Conservation (phyloP, 2,797 vertebrate species). For the Antrozous pallidus region DNA sequence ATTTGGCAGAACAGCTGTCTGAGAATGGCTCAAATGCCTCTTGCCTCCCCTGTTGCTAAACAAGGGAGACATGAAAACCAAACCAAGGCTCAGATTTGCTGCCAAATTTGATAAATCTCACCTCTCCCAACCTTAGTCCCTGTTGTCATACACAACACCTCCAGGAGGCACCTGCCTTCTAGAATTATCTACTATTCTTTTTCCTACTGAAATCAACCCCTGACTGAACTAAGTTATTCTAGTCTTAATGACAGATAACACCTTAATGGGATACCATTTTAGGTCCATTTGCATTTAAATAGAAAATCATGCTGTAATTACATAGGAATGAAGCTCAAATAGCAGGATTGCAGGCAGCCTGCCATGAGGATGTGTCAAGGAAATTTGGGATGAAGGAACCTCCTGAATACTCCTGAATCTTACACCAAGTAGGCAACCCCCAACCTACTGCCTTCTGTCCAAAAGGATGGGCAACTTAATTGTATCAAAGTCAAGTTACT, state of each 20-base stretch:
- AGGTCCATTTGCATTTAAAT: slow-evolving; percentile 65
- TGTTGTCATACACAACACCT: neutral
- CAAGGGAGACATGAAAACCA: neutral
- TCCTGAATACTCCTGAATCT: neutral
- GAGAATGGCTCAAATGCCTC: neutral
- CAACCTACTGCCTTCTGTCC: neutral
- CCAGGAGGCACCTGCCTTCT: neutral
- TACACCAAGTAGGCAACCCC: neutral
- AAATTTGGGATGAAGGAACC: neutral
- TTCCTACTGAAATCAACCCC: neutral
- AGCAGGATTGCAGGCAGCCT: neutral
- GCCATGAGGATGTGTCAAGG: neutral
- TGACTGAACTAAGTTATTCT: neutral
- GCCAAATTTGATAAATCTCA: neutral
- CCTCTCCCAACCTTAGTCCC: neutral
- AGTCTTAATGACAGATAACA: slow-evolving; percentile 7
- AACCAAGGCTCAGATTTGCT: neutral
- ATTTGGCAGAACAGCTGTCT: neutral
- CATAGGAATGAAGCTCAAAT: slow-evolving; percentile 32
- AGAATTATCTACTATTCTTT: neutral
- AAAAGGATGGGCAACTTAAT: neutral
- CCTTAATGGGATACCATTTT: slow-evolving; percentile 5
- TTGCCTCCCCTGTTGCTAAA: neutral
- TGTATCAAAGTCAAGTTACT: neutral
- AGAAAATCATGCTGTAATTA: slow-evolving; percentile 49